Base-by-base conservation (phyloP, 1,140 invertebrate species). In the Brevipalpus yothersi region DNA sequence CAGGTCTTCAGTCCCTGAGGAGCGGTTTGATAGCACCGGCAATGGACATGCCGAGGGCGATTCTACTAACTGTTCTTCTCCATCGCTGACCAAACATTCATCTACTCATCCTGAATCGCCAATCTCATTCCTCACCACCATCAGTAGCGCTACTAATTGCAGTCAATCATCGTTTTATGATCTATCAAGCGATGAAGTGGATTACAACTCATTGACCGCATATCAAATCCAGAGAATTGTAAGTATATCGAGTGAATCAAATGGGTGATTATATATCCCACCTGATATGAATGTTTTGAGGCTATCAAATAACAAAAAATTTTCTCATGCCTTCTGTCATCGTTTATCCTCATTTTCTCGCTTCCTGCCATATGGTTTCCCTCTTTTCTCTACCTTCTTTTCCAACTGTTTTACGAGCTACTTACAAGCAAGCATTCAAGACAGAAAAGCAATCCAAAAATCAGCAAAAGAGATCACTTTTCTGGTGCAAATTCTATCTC, bases 161-260 rank as follows among this genome's bases (percentile, higher is more conserved):
- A 51, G n/a, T 51, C 49, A 19, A 51, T 51, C 49, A 13, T 51
- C 49, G 10, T 51, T 51, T 41, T 61, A 61, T 21, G 56, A 61
- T 31, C 31, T 31, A n/a, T 53, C 53, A 19, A 51, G 13, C 15
- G 42, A 61, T 23, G 51, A 61, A 43, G 19, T 61, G 19, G n/a
- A 42, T 21, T 31, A 58, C 13, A 51, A 61, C 40, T 15, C 58
- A 47, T 47, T 43, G n/a, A 45, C 42, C 40, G 58, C 56, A 40
- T 58, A 43, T 11, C 41, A 41, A 51, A 51, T 61, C n/a, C 49
- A 58, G 23, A 12, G 51, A 61, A 54, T 54, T n/a, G 59, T 60
- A 60, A 41, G 59, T 51, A 51, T 19, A 51, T 19, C 12, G 10
- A n/a, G 21, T 51, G 10, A 51, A 45, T 45, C 12, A 45, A 45